These are phyloP conservation scores for Tenthredo livida DNA, from an alignment of 2,888 invertebrate genomes.

Conservation along the genomic window DNA sequence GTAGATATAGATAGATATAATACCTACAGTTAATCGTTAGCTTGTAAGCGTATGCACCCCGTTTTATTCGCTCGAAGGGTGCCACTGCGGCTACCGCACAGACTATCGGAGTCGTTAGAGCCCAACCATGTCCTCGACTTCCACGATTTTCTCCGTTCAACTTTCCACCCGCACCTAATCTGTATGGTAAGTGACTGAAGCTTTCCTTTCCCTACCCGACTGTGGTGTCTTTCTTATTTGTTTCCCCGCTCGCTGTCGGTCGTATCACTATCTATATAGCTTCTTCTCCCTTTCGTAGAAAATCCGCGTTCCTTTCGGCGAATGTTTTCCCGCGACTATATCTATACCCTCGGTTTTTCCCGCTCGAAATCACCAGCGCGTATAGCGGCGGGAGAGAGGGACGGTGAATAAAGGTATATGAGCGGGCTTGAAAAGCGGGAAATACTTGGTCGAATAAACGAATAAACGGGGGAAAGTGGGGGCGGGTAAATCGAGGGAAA, in stretches of 20 bases:
- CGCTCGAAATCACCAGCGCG: slow-evolving; percentile 1
- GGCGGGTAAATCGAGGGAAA: slow-evolving; percentile 37
- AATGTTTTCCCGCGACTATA: slow-evolving; percentile 8
- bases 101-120: slow-evolving; percentile 27
- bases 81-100: slow-evolving; percentile 17
- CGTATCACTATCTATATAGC: slow-evolving; percentile 16
- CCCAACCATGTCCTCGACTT: slow-evolving; percentile 23
- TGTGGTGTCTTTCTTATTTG: slow-evolving; percentile 23
- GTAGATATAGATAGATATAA: neutral
- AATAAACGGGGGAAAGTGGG: neutral
- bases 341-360: neutral
- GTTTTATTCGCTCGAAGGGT: slow-evolving; percentile 45
- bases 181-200: slow-evolving; percentile 47
- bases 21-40: slow-evolving; percentile 39
- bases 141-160: slow-evolving; percentile 20
- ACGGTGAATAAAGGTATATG: neutral
- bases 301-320: neutral
- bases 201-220: neutral
- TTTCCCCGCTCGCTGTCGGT: slow-evolving; percentile 5
- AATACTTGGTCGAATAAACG: neutral
- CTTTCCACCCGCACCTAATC: slow-evolving; percentile 34
- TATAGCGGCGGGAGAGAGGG: neutral
- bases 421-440: neutral
- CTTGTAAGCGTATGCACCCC: slow-evolving; percentile 51
- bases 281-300: slow-evolving; percentile 1